Percentiles rank a stretch among this genome's conserved stretches.
Conservation (phyloP, 2,888 invertebrate species). For the Phortica magna region DNA sequence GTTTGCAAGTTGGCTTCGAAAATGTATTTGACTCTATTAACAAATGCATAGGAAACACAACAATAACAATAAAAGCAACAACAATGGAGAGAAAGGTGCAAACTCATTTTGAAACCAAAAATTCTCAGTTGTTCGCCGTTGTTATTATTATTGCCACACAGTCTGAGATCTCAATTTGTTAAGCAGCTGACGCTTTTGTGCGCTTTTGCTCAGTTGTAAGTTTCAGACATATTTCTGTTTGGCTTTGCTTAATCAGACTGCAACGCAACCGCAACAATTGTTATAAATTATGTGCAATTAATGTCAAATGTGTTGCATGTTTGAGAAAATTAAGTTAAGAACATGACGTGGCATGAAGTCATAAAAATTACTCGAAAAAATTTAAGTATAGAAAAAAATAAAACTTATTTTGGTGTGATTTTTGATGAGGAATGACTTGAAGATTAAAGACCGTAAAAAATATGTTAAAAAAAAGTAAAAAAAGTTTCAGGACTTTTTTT, state of each 20-base stretch:
- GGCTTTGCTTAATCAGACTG: constrained; percentile 59
- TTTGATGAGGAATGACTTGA: no score
- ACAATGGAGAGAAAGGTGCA: constrained; percentile 3
- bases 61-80: no score
- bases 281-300: constrained; percentile 60
- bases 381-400: no score
- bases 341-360: neutral
- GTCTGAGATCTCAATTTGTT: constrained; percentile 28
- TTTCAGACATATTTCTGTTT: neutral
- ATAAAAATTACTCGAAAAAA: no score
- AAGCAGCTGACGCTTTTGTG: constrained; percentile 24
- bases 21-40: neutral
- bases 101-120: constrained; percentile 11
- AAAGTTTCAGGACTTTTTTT: no score
- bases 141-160: neutral
- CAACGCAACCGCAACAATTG: constrained; percentile 56
- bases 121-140: neutral
- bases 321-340: neutral
- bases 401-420: no score
- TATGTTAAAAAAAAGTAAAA: no score
- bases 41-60: no score
- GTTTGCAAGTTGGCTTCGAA: neutral
- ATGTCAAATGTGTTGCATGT: constrained; percentile 41
- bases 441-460: no score
- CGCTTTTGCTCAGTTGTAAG: neutral